Conservation (phyloP, 2,797 vertebrate species). For the Tapirus indicus region DNA sequence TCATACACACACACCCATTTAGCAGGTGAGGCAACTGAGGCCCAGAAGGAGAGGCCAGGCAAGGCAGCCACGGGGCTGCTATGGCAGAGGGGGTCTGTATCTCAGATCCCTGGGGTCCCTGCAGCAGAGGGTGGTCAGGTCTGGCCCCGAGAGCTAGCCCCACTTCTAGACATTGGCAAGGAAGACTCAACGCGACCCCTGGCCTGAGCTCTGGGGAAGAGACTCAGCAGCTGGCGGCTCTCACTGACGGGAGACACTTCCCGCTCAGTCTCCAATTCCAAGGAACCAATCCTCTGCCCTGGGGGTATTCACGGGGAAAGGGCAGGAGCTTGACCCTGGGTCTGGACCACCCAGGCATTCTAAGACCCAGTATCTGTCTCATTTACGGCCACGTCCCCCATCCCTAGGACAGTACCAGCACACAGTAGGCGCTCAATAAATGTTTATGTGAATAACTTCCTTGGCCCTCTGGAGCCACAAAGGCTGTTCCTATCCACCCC, state of each 20-base stretch:
- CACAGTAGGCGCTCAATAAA: background rate
- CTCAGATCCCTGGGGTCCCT: background rate
- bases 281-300: background rate
- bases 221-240: background rate
- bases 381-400: background rate
- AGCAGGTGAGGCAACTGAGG: background rate
- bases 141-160: background rate
- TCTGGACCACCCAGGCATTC: background rate
- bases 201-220: background rate
- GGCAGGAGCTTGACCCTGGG: background rate
- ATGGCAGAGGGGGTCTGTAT: background rate
- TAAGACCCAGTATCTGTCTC: background rate
- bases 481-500: background rate
- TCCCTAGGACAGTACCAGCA: background rate
- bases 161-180: background rate
- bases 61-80: fast-evolving
- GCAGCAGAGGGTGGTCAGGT: background rate
- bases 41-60: background rate
- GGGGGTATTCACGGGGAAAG: background rate
- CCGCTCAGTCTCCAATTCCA: too few relatives aligned
- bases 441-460: background rate
- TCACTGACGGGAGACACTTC: background rate
- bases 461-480: background rate
- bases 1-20: background rate
- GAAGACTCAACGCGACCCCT: background rate